A percentile compares a stretch with the other conserved stretches of the same genome.
phyloP scores from a whole-genome alignment of 2,113 vertebrate species.

The Irena cyanogastra region DNA sequence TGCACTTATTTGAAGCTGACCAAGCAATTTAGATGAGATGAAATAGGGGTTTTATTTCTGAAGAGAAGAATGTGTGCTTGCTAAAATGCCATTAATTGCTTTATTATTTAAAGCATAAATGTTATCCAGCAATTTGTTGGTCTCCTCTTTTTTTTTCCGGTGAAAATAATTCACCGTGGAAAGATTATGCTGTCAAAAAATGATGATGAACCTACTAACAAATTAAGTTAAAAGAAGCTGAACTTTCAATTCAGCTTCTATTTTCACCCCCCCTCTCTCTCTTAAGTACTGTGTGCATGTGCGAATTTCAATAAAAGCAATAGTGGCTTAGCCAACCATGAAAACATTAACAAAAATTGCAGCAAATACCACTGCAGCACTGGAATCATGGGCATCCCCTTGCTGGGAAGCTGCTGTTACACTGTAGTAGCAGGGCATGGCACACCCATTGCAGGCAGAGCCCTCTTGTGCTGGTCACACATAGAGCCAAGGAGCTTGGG shows the following conservation, averaged over 20 bases:
- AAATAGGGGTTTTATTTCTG: conserved; percentile 71
- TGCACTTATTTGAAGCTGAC: conserved; percentile 67
- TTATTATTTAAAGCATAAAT: conserved; percentile 74
- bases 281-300: neutral
- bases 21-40: conserved; percentile 71
- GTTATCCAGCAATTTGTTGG: conserved; percentile 67
- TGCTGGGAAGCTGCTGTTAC: neutral
- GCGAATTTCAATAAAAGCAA: neutral
- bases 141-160: conserved; percentile 36
- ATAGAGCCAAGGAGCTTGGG: neutral
- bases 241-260: conserved; percentile 15
- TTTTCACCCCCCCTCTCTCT: neutral
- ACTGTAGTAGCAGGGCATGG: neutral
- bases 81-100: conserved; percentile 72
- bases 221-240: conserved; percentile 41
- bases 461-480: neutral
- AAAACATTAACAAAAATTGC: neutral
- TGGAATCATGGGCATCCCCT: neutral
- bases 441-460: neutral
- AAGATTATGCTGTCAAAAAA: conserved; percentile 60
- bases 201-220: conserved; percentile 40
- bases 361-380: neutral
- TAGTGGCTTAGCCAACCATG: neutral
- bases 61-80: conserved; percentile 65
- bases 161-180: conserved; percentile 52